phyloP scores from a whole-genome alignment of 2,888 invertebrate genomes.

The Calliphora vomitoria region DNA sequence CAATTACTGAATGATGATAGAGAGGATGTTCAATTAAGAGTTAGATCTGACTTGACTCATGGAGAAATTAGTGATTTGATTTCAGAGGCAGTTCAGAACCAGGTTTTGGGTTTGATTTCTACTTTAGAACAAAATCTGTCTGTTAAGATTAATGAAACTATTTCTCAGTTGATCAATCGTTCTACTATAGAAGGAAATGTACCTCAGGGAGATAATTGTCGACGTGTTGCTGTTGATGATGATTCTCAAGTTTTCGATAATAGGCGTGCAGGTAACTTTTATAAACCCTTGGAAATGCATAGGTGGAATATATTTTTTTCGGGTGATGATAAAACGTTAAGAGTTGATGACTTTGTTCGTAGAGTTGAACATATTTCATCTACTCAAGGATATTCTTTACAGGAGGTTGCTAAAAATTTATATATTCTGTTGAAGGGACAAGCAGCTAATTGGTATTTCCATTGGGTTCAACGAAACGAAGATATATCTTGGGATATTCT shows the following conservation, averaged over 20 bases:
- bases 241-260: neutral
- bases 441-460: conserved; percentile 2
- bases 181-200: neutral
- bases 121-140: neutral
- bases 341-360: neutral
- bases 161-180: neutral
- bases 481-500: neutral
- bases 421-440: neutral
- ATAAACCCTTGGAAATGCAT: too few relatives aligned
- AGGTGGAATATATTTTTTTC: too few relatives aligned
- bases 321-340: neutral
- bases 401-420: conserved; percentile 11
- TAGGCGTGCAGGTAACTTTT: neutral
- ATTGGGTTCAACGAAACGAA: neutral
- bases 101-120: neutral
- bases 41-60: neutral
- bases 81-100: neutral
- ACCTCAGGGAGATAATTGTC: neutral
- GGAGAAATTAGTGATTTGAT: neutral
- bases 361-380: neutral
- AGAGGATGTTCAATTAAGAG: neutral
- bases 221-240: neutral
- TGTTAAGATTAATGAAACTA: neutral
- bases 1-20: neutral
- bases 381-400: neutral